These are phyloP conservation scores for Ceratina australensis DNA, from an alignment of 1,140 invertebrate species.

Conservation along the genomic window DNA sequence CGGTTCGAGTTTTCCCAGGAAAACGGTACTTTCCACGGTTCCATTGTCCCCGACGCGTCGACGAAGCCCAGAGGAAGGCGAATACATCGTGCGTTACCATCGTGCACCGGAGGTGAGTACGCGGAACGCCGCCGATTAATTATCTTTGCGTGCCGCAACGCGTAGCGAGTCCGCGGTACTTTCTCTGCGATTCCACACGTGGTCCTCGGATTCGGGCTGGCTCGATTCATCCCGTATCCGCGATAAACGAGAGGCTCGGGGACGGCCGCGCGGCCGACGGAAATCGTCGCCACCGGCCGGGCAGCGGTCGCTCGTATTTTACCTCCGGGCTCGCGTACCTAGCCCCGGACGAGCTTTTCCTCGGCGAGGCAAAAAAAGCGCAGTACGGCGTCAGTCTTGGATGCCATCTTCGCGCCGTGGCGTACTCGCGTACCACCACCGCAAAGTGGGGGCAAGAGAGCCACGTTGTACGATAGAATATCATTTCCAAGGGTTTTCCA, in stretches of 20 bases:
- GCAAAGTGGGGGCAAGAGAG: constrained; percentile 62
- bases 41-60: constrained; percentile 60
- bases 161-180: constrained; percentile 34
- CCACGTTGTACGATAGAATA: constrained; percentile 67
- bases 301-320: neutral
- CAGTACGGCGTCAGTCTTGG: constrained; percentile 74
- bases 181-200: constrained; percentile 65
- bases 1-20: constrained; percentile 68
- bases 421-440: constrained; percentile 61
- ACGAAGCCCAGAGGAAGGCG: constrained; percentile 40
- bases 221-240: constrained; percentile 5
- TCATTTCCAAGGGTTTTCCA: constrained; percentile 32
- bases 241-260: neutral
- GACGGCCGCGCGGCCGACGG: too few relatives aligned
- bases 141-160: constrained; percentile 4
- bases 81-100: constrained; percentile 23
- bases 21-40: constrained; percentile 65
- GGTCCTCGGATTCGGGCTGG: constrained; percentile 55
- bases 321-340: constrained; percentile 23
- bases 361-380: constrained; percentile 58
- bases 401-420: constrained; percentile 77
- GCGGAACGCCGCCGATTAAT: neutral
- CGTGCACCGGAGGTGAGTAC: constrained; percentile 55
- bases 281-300: neutral
- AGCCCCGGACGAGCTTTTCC: constrained; percentile 47